phyloP scores from a whole-genome alignment of 2,888 invertebrate genomes.

The Eupithecia centaureata region DNA sequence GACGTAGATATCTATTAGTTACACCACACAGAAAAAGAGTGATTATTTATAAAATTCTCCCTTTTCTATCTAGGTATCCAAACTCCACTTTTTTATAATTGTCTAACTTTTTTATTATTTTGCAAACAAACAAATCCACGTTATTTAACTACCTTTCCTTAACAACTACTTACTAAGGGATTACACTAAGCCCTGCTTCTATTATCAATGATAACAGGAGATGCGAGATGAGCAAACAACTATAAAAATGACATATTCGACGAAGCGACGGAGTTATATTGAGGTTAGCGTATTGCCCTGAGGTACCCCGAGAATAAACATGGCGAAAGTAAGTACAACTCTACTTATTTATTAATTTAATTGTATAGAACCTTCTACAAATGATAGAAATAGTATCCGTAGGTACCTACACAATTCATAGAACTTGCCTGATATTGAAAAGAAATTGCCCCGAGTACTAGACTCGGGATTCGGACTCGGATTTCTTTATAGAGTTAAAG shows the following conservation, averaged over 20 bases:
- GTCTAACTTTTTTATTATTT: background rate
- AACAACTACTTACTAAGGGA: constrained; percentile 22
- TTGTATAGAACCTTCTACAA: too few relatives aligned
- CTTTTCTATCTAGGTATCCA: too few relatives aligned
- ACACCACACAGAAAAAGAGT: too few relatives aligned
- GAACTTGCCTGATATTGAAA: too few relatives aligned
- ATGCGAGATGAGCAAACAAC: constrained; percentile 10
- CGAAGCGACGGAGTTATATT: constrained; percentile 3
- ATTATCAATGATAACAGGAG: constrained; percentile 21
- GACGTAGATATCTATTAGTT: too few relatives aligned
- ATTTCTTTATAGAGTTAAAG: too few relatives aligned
- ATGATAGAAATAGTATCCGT: too few relatives aligned
- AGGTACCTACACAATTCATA: too few relatives aligned
- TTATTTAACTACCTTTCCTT: constrained; percentile 7
- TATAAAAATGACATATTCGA: constrained; percentile 31
- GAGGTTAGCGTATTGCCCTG: background rate
- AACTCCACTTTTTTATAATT: background rate
- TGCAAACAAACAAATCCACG: constrained; percentile 9
- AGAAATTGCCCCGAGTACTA: too few relatives aligned
- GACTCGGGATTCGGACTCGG: too few relatives aligned
- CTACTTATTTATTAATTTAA: too few relatives aligned
- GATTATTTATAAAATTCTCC: too few relatives aligned
- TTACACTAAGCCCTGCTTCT: constrained; percentile 13
- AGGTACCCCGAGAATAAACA: constrained; percentile 19
- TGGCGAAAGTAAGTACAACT: constrained; percentile 38